Evolutionary conservation across 2,113 vertebrate genomes (phyloP).

Genomic region (Proteles cristata): DNA sequence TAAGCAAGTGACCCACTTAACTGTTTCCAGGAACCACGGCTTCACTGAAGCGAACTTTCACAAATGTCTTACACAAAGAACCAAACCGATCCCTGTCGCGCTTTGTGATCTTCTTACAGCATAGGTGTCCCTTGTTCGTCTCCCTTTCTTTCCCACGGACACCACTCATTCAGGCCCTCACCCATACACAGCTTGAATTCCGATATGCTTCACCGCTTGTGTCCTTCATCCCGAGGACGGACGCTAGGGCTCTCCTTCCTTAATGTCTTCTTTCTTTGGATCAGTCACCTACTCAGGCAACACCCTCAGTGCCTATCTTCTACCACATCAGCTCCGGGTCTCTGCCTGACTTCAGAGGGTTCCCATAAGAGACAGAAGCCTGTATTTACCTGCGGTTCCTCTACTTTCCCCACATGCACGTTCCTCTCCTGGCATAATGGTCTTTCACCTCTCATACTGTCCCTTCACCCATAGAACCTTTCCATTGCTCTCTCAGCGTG

Average conservation of each 20-base stretch:
- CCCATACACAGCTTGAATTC: not conserved
- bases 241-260: not conserved
- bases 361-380: not conserved
- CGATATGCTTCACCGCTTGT: not conserved
- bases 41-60: slow-evolving; percentile 68
- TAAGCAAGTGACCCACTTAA: slow-evolving; percentile 80
- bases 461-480: not conserved
- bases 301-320: not conserved
- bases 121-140: not conserved
- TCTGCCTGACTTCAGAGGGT: not conserved
- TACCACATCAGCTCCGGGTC: not conserved
- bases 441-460: not conserved
- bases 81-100: too few species aligned
- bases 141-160: not conserved
- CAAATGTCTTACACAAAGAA: not conserved
- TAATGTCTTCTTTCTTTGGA: not conserved
- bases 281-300: not conserved
- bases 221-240: not conserved
- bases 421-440: not conserved
- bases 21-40: slow-evolving; percentile 74
- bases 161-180: not conserved
- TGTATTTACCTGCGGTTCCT: not conserved
- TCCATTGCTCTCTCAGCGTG: not conserved
- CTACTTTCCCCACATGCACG: not conserved
- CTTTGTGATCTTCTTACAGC: not conserved